A percentile compares a stretch with the other conserved stretches of the same genome.
Conservation (phyloP, 2,797 vertebrate genomes). For the Sandelia bainsii region DNA sequence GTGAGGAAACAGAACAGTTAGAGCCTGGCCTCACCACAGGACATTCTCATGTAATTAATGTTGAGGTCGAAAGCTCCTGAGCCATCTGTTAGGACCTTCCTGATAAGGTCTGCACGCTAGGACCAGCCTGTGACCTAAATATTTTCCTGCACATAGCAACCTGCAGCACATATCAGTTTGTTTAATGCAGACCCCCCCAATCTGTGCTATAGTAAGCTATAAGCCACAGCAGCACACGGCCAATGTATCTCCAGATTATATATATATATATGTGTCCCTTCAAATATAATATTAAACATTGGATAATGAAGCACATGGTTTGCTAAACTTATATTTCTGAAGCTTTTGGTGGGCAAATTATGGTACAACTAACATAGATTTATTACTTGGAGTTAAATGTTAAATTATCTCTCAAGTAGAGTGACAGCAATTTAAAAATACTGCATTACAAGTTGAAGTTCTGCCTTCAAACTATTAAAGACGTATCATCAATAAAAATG, state of each 20-base stretch:
- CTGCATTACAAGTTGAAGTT: too few relatives aligned
- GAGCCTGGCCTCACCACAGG: constrained; percentile 69
- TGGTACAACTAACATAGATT: too few relatives aligned
- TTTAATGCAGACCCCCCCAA: constrained; percentile 22
- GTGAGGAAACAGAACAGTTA: constrained; percentile 28
- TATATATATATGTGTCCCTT: not conserved
- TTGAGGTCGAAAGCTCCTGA: constrained; percentile 62
- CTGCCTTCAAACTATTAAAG: too few relatives aligned
- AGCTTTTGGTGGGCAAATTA: too few relatives aligned
- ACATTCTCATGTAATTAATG: constrained; percentile 79
- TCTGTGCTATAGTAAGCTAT: constrained; percentile 18
- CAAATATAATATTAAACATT: not conserved
- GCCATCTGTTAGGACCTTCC: constrained; percentile 82
- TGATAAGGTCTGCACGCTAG: constrained; percentile 57
- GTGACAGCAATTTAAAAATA: too few relatives aligned
- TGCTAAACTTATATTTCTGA: too few relatives aligned
- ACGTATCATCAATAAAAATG: too few relatives aligned
- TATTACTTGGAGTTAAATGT: too few relatives aligned
- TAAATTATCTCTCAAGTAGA: too few relatives aligned
- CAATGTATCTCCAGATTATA: constrained; percentile 12
- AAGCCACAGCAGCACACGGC: constrained; percentile 22
- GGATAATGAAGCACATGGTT: too few relatives aligned
- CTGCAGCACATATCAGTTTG: constrained; percentile 44
- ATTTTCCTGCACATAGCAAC: constrained; percentile 47
- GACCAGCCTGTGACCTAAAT: constrained; percentile 68